phyloP scores from a whole-genome alignment of 2,113 vertebrate genomes.

The Grallaria varia region DNA sequence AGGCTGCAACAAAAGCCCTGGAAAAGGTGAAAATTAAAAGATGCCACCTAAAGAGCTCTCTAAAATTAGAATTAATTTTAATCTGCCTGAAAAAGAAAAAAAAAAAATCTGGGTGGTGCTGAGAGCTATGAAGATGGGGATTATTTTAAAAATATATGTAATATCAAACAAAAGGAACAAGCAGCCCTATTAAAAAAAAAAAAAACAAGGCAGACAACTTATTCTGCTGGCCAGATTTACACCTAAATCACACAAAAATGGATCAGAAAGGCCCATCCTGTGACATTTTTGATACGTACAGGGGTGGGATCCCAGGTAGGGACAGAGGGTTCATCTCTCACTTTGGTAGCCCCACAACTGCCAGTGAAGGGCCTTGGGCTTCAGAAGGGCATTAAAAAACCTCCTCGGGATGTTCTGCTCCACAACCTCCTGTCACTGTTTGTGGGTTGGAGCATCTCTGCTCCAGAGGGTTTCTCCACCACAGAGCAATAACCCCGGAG shows the following conservation, averaged over 20 bases:
- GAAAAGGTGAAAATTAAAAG: constrained; percentile 66
- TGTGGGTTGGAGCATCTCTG: neutral
- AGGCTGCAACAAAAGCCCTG: constrained; percentile 41
- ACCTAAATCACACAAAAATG: neutral
- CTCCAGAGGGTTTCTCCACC: neutral
- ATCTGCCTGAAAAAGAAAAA: neutral
- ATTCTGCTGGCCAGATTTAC: neutral
- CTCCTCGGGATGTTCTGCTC: neutral
- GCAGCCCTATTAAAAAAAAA: neutral
- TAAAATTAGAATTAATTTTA: constrained; percentile 53
- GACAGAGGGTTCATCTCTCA: neutral
- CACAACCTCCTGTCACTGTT: neutral
- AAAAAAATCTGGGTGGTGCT: neutral
- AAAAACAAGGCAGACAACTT: neutral
- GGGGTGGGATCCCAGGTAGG: no score
- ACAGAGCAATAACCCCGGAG: neutral
- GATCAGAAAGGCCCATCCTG: neutral
- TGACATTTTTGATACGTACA: rapidly evolving
- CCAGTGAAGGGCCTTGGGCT: neutral
- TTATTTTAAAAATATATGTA: neutral
- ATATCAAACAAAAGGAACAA: neutral
- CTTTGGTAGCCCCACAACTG: neutral
- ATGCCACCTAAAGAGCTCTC: constrained; percentile 41
- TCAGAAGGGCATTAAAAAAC: neutral
- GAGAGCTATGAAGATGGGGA: neutral